Base-by-base conservation (phyloP, 2,113 vertebrate genomes). In the Strix aluco region DNA sequence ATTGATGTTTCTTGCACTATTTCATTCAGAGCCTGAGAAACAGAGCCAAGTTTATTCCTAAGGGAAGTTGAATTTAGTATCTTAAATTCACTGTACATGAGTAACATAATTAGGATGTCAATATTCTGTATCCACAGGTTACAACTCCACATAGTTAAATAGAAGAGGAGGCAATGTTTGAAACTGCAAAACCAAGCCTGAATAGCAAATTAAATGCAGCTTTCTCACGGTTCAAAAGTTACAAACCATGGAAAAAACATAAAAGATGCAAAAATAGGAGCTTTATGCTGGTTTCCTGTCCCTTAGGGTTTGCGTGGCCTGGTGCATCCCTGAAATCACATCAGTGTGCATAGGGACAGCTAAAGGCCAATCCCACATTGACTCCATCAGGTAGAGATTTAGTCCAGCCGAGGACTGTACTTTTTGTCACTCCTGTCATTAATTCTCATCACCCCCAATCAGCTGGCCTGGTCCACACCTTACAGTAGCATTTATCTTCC, bases 1-100 rank as follows among this genome's bases (percentile, higher is more conserved):
- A 86, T 69, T 88, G 79, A 58, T 88, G 81, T 88, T 94, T 54
- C 90, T 96, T 83, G 34, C 67, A n/a, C 66, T 73, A 82, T 61
- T 96, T 86, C 58, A 23, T 46, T 38, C 46, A 73, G 54, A 80
- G 40, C n/a, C 61, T 36, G 11, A 65, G 46, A 46, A 95, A 46
- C 25, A 66, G 54, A 90, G 90, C 54, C 70, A 58, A 51, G 44
- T 49, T 85, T 69, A 52, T 67, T 92, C 81, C 77, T 18, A 29
- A 65, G 54, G 49, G 81, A 90, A 57, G 70, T 3, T 80, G 74
- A 90, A 66, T 62, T 88, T 46, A 79, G 29, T 52, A 9, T 62
- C 79, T 88, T 73, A 81, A 86, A 49, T 46, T 81, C 63, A 19
- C 40, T 40, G 13, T 13, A 25, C 26, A 42, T 22, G 34, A 70